Base-by-base conservation (phyloP, 1,140 invertebrate genomes). In the Heliothis subflexa region DNA sequence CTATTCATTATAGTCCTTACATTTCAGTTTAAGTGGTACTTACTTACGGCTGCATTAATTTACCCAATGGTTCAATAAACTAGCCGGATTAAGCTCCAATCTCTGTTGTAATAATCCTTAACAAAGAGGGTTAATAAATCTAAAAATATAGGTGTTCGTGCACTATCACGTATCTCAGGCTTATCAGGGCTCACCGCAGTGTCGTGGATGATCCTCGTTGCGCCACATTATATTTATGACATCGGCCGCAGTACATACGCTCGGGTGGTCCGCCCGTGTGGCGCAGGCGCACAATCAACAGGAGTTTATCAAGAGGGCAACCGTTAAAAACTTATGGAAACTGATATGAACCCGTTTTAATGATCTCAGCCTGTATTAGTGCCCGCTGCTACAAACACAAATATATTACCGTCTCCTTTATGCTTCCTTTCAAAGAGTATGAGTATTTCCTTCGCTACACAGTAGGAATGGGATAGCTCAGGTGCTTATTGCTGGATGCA, bases 221-320 rank as follows among this genome's bases (percentile, higher is more conserved):
- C 91, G 90, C 87, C 90, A 90, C 83, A 64, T 78, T 40, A 87
- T 92, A 91, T 93, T 94, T 94, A 94, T 83, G 88, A 89, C 89
- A 87, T 85, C 78, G 88, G 87, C 89, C 88, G 87, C 83, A 77
- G 50, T 57, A 70, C 50, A 47, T 75, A 68, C 79, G 79, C 86
- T 85, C 87, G 86, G 91, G 91, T 91, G 90, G 91, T 93, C 91
- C 78, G 78, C 87, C 80, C 85, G 84, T 85, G 86, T 89, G 87
- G 89, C 86, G 83, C 79, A 77, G 76, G 49, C 59, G 64, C 76
- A 82, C 78, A 86, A 89, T 92, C 88, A 82, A 82, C 81, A 77
- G 80, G 78, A 90, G 85, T 88, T 91, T 91, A 91, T 90, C 88
- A 85, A 88, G 81, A 87, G 86, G 83, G 81, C 88, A 90, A 88